A percentile compares a stretch with the other conserved stretches of the same genome.
These are phyloP conservation scores for Amazonetta brasiliensis DNA, from an alignment of 2,797 vertebrate species.

Conservation along the genomic window DNA sequence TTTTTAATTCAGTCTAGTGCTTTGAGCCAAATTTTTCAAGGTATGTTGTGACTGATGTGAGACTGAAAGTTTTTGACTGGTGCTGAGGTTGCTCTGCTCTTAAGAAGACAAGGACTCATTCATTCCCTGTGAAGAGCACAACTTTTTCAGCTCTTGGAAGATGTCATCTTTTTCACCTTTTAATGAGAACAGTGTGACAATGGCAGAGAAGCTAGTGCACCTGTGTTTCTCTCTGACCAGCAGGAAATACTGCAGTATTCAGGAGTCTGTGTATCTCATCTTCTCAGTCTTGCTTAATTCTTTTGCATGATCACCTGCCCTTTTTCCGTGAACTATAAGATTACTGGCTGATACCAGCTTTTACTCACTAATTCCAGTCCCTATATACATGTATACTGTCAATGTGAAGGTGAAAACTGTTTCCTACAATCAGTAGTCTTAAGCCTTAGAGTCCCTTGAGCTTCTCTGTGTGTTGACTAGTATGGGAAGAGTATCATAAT, in stretches of 20 bases:
- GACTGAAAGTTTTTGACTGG: not conserved
- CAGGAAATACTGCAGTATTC: not conserved
- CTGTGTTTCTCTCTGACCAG: not conserved
- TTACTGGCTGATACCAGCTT: not conserved
- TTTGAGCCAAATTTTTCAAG: not conserved
- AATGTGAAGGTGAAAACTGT: not conserved
- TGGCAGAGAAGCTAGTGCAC: not conserved
- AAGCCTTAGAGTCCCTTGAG: not conserved
- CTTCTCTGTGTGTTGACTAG: not conserved
- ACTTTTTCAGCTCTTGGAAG: not conserved
- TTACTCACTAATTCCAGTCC: not conserved
- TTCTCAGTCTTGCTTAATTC: not conserved
- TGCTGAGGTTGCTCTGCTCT: not conserved
- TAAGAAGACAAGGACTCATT: not conserved
- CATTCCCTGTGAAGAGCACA: not conserved
- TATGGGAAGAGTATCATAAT: slow-evolving; percentile 11
- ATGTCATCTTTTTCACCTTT: not conserved
- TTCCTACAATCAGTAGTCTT: not conserved
- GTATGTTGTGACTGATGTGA: not conserved
- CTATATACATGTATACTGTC: not conserved
- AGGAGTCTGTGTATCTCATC: rapidly evolving
- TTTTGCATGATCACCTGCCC: not conserved
- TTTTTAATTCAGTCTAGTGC: not conserved
- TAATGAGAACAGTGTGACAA: not conserved
- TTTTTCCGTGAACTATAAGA: not conserved